Base-by-base conservation (phyloP, 2,797 vertebrate genomes). In the Halcyon badia region DNA sequence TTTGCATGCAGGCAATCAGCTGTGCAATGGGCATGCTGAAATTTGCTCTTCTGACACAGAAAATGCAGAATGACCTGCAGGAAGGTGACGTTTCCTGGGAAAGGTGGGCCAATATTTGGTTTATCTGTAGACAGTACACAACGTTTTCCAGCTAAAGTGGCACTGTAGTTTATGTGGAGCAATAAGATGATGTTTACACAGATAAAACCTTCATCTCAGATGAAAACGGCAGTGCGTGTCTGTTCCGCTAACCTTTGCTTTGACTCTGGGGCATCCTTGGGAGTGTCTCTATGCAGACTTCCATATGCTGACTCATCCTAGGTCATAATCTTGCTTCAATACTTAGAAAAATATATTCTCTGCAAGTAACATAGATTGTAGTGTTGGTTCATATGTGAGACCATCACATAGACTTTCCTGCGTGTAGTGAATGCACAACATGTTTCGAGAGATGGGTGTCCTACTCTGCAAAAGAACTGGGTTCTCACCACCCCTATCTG, bases 301-400 rank as follows among this genome's bases (percentile, higher is more conserved):
- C 90, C 83, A 83, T 3, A 11, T 65, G 56, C 60, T 96, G 90
- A 83, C 41, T 95, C 70, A 61, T 37, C 70, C 68, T 58, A 93
- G 92, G 87, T 90, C 88, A 89, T 94, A 95, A 95, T 96, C 95
- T 97, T 93, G 83, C 97, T 97, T 96, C 94, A 93, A 46, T 86
- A 88, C 85, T 83, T 93, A 92, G 86, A 77, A 94, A 83, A 96
- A 94, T 83, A 76, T 56, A 49, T 58, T 77, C 62, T 96, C 72
- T 95, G 76, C 10, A 60, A 68, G 58, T 31, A 52, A 7, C 16
- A 51, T 51, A 19, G 33, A 15, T 83, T 46, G 56, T 30, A 51
- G 44, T 28, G 10, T 10, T 68, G 31, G 16, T 57, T 5, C 1
- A 2, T 4, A 1, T 5, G 15, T 8, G 62, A 72, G 51, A 31